phyloP scores from a whole-genome alignment of 1,140 invertebrate species.

The Octopus bimaculoides region DNA sequence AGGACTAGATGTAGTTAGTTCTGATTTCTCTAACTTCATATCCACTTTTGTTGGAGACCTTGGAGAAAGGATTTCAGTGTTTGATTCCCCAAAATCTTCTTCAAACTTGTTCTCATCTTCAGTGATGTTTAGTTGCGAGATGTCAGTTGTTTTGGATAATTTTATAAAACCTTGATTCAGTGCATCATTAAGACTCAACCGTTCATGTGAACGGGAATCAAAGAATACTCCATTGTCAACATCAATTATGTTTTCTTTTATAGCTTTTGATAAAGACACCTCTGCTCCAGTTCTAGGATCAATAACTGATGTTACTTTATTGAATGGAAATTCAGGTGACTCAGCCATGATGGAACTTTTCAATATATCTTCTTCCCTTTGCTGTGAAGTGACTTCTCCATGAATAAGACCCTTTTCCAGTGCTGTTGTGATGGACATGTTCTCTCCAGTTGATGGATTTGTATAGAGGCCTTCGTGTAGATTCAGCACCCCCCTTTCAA shows the following conservation, averaged over 20 bases:
- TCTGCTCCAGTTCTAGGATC: conserved; percentile 74
- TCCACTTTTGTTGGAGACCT: conserved; percentile 39
- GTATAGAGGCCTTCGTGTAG: conserved; percentile 66
- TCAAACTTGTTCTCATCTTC: conserved; percentile 29
- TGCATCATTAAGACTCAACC: conserved; percentile 55
- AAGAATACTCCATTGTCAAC: conserved; percentile 78
- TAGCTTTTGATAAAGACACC: conserved; percentile 67
- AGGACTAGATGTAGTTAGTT: conserved; percentile 20
- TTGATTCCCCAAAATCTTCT: conserved; percentile 28
- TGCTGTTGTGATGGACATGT: conserved; percentile 56
- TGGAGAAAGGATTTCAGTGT: conserved; percentile 17
- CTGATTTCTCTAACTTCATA: conserved; percentile 49
- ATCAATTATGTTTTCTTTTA: conserved; percentile 72
- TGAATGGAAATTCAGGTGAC: conserved; percentile 36
- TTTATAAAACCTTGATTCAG: conserved; percentile 44
- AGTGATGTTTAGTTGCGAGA: conserved; percentile 28
- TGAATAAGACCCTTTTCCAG: conserved; percentile 68
- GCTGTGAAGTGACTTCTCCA: conserved; percentile 48
- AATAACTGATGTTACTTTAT: conserved; percentile 68
- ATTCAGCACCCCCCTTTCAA: conserved; percentile 81
- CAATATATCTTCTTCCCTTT: conserved; percentile 45
- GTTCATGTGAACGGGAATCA: conserved; percentile 70
- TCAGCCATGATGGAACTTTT: conserved; percentile 40
- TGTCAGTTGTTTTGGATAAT: conserved; percentile 44
- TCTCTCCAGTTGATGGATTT: conserved; percentile 77